These are phyloP conservation scores for Patiria miniata DNA, from an alignment of 35 echinoderm and acorn worm genomes.

Conservation along the genomic window DNA sequence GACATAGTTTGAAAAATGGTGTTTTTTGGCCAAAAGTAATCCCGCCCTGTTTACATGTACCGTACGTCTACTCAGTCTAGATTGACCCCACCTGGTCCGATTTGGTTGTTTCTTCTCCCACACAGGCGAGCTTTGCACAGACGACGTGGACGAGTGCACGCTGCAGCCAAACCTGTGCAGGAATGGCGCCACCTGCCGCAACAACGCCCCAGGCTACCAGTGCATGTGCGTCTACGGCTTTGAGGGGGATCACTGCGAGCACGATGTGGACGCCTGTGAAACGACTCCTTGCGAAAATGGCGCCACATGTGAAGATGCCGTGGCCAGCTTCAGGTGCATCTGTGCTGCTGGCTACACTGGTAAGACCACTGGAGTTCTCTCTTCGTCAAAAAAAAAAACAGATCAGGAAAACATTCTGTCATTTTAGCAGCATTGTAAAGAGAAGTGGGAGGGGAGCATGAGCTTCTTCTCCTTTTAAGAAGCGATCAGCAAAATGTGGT, in stretches of 20 bases:
- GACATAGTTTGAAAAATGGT: too few relatives aligned
- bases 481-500: too few relatives aligned
- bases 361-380: background rate
- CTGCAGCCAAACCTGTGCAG: slow-evolving; percentile 32
- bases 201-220: slow-evolving; percentile 53
- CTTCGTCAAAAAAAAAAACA: too few relatives aligned
- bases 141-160: slow-evolving; percentile 75
- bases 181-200: slow-evolving; percentile 65
- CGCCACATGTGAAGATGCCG: slow-evolving; percentile 49
- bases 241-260: slow-evolving; percentile 68
- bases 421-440: too few relatives aligned
- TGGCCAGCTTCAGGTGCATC: slow-evolving; percentile 51
- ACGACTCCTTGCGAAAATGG: slow-evolving; percentile 47
- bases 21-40: too few relatives aligned
- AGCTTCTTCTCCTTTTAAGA: too few relatives aligned
- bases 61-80: too few relatives aligned
- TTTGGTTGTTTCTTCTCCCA: background rate
- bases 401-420: too few relatives aligned
- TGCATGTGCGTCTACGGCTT: slow-evolving; percentile 74
- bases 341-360: slow-evolving; percentile 55
- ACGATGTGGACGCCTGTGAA: slow-evolving; percentile 59
- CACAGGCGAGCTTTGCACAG: slow-evolving; percentile 51
- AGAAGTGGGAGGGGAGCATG: too few relatives aligned
- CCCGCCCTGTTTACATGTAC: too few relatives aligned
- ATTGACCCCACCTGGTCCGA: too few relatives aligned